Percentiles rank a stretch among this genome's conserved stretches.
These are phyloP conservation scores for Cancer borealis DNA, from an alignment of 2,888 invertebrate genomes.

Conservation along the genomic window DNA sequence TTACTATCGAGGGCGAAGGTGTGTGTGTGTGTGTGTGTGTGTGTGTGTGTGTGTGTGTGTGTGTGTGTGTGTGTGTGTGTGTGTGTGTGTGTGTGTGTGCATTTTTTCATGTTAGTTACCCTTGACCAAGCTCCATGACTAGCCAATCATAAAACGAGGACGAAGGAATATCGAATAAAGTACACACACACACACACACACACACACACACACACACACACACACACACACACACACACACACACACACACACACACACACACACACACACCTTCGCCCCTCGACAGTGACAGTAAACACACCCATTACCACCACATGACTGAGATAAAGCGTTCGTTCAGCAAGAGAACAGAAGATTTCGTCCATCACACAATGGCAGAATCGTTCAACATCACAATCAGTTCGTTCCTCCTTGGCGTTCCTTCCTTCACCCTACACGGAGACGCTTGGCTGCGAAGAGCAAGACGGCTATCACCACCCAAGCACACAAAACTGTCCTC, in stretches of 20 bases:
- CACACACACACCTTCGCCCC: too few species aligned
- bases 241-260: slow-evolving; percentile 1
- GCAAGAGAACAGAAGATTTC: too few species aligned
- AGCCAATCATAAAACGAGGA: neutral
- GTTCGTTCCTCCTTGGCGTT: too few species aligned
- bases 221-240: slow-evolving; percentile 17
- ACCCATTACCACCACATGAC: too few species aligned
- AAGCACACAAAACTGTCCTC: slow-evolving; percentile 8
- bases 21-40: neutral
- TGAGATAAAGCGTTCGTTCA: too few species aligned
- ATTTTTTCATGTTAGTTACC: neutral
- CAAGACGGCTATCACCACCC: neutral
- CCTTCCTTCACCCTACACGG: neutral
- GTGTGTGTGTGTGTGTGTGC: slow-evolving; percentile 35
- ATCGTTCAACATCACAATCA: too few species aligned
- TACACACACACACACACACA: neutral
- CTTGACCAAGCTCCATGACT: neutral
- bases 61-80: neutral
- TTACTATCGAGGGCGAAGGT: neutral
- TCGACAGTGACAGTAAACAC: too few species aligned
- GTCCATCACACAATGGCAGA: too few species aligned
- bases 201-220: neutral
- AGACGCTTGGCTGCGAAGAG: neutral
- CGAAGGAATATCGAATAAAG: neutral
- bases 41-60: slow-evolving; percentile 35